phyloP scores from a whole-genome alignment of 1,140 invertebrate species.

The Anastrepha obliqua region DNA sequence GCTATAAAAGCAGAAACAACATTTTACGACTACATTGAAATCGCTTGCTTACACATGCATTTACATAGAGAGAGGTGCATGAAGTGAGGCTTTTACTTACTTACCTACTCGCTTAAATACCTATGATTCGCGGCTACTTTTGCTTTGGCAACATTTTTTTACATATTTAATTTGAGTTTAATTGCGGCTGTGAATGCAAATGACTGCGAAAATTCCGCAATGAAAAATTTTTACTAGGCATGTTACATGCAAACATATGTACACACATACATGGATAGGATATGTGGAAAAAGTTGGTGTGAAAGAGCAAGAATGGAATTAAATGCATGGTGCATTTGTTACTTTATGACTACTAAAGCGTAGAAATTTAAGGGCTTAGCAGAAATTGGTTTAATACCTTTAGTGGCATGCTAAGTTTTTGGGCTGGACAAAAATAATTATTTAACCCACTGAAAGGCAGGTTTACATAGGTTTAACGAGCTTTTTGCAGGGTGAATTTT shows the following conservation, averaged over 20 bases:
- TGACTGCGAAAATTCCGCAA: neutral
- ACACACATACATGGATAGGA: no score
- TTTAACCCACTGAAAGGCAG: no score
- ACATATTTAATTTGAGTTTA: neutral
- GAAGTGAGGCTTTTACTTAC: neutral
- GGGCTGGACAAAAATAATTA: no score
- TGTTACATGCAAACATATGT: neutral
- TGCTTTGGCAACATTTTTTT: neutral
- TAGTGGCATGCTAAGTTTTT: no score
- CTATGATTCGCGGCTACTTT: neutral
- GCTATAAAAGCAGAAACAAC: conserved; percentile 2
- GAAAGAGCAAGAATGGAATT: no score
- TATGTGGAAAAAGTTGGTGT: no score
- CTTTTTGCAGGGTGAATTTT: no score
- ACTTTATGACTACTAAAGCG: no score
- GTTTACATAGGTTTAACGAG: no score
- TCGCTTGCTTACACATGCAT: neutral
- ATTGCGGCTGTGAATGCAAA: neutral
- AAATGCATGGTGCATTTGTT: no score
- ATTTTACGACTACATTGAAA: neutral
- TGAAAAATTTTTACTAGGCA: neutral
- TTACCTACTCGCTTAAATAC: neutral
- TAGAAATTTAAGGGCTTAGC: no score
- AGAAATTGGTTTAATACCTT: no score
- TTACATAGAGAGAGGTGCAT: neutral